Percentiles rank a stretch among this genome's conserved stretches.
phyloP scores from a whole-genome alignment of 2,797 vertebrate species.

The Gastrophryne carolinensis region DNA sequence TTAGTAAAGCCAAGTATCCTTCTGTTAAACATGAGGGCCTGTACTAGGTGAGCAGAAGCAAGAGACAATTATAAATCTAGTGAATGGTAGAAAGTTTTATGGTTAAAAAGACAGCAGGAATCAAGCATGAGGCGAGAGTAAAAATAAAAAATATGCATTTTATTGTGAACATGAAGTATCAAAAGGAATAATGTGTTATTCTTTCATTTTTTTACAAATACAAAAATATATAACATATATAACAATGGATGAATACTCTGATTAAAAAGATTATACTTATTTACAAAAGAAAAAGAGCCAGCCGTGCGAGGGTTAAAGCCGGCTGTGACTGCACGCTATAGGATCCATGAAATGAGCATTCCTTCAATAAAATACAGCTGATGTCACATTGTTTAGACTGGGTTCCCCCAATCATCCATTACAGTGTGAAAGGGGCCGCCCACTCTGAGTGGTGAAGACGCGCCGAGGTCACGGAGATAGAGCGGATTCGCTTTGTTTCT shows the following conservation, averaged over 20 bases:
- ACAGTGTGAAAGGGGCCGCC: not conserved
- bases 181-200: constrained; percentile 44
- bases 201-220: constrained; percentile 40
- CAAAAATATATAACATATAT: constrained; percentile 51
- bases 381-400: not conserved
- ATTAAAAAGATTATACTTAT: constrained; percentile 46
- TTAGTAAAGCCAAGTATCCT: constrained; percentile 6
- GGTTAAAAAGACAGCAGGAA: constrained; percentile 12
- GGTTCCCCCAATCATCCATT: not conserved
- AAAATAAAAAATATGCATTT: constrained; percentile 47
- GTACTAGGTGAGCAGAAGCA: not conserved
- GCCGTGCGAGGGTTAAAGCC: not conserved
- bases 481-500: not conserved
- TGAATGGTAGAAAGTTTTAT: not conserved
- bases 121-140: constrained; percentile 29
- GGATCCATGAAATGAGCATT: not conserved
- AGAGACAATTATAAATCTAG: not conserved
- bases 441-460: not conserved
- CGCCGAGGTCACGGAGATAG: not conserved
- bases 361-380: constrained; percentile 1
- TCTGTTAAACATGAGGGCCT: not conserved
- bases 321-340: not conserved
- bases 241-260: constrained; percentile 41
- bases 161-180: constrained; percentile 46
- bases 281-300: constrained; percentile 15